Base-by-base conservation (phyloP, 1,140 invertebrate genomes). In the Ceratosolen fusciceps region DNA sequence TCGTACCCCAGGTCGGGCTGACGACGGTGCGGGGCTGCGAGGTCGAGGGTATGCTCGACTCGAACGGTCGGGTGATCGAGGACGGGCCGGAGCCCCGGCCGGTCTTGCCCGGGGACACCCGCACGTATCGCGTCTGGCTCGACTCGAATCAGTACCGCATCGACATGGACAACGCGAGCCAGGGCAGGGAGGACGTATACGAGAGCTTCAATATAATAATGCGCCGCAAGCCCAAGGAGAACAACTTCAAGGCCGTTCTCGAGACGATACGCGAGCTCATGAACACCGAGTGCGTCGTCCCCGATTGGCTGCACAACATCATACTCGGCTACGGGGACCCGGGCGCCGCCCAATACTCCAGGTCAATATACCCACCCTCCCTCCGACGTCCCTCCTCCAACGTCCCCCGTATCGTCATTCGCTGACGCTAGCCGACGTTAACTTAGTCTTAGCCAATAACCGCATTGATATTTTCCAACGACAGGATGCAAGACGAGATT, bases 281-380 rank as follows among this genome's bases (percentile, higher is more conserved):
- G 97, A 99, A 99, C 87, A 99, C 98, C 0, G 96, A 99, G 87
- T 99, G 97, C 90, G 98, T 99, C 24, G 98, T 99, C 1, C 99
- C 99, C 0, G 96, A 99, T 84, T 99, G 99, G 99, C 91, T 99
- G 8, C 96, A 99, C 86, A 98, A 99, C 88, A 96, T 99, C 81
- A 96, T 99, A 74, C 92, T 99, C 5, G 98, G 99, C 0, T 99
- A 99, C 88, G 98, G 98, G 0, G 97, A 99, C 91, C 98, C 98
- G 0, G 95, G 94, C 12, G 95, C 98, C 47, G 99, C 99, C 1
- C 96, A 98, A 87, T 99, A 99, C 90, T 94, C 94, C 8, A 95
- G 95, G 94, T 95, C 91, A 29, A 19, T 34, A 24, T 3, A n/a
- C 4, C 21, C 21, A 7, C 24, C 2, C 9, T n/a, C 9, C 7